These are phyloP conservation scores for Phoebastria nigripes DNA, from an alignment of 2,797 vertebrate species.

Conservation along the genomic window DNA sequence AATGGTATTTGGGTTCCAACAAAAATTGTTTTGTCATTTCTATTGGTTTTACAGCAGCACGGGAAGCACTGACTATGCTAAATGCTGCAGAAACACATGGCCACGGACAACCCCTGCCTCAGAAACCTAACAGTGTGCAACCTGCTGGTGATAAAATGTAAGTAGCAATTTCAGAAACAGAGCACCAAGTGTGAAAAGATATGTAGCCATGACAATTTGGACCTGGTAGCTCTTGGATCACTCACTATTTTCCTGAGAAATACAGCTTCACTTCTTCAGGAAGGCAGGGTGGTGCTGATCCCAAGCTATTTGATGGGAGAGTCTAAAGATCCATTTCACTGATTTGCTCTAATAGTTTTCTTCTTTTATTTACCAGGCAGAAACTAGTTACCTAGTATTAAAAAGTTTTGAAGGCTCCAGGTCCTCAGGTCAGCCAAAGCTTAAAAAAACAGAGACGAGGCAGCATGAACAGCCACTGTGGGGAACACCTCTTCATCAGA, in stretches of 20 bases:
- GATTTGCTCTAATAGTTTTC: background rate
- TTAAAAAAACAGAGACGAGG: background rate
- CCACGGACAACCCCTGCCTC: background rate
- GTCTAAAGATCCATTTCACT: background rate
- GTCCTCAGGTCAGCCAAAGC: background rate
- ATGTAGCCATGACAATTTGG: background rate
- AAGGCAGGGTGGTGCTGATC: background rate
- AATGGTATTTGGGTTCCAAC: background rate
- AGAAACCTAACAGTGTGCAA: background rate
- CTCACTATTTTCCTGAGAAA: background rate
- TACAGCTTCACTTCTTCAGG: background rate
- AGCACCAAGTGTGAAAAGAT: background rate
- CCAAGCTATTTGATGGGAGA: background rate
- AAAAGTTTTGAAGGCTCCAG: background rate
- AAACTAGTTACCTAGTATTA: background rate
- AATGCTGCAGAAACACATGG: background rate
- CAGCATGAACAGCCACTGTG: background rate
- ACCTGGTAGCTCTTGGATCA: background rate
- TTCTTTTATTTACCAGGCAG: background rate
- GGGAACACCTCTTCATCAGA: background rate
- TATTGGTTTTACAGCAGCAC: background rate
- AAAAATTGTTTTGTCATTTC: background rate
- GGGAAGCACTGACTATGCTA: background rate
- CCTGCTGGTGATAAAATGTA: background rate
- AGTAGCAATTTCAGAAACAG: background rate